Conservation (phyloP, 1,140 invertebrate genomes). For the Zeugodacus cucurbitae region DNA sequence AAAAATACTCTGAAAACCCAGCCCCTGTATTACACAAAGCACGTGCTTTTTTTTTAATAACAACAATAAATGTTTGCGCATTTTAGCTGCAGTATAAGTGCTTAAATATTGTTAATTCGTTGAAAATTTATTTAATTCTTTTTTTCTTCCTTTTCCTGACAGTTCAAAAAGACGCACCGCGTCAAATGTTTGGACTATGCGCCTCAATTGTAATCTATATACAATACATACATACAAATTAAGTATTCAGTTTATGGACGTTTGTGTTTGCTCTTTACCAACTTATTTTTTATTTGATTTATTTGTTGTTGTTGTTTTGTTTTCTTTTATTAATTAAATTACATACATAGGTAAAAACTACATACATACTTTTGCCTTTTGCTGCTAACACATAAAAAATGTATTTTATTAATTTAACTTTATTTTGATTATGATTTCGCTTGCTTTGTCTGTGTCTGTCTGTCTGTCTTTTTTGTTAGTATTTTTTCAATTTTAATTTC, state of each 20-base stretch:
- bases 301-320: not conserved
- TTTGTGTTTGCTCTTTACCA: constrained; percentile 6
- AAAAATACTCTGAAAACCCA: not conserved
- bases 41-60: not conserved
- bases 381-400: not conserved
- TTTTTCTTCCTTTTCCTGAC: not conserved
- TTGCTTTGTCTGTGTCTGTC: too few relatives aligned
- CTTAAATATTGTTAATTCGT: not conserved
- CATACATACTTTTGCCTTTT: constrained; percentile 31
- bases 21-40: not conserved
- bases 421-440: constrained; percentile 21
- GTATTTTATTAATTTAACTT: not conserved
- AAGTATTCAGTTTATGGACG: not conserved
- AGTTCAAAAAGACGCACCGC: not conserved
- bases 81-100: not conserved
- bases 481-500: not conserved
- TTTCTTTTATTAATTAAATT: not conserved
- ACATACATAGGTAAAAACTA: constrained; percentile 14
- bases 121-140: not conserved
- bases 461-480: not conserved
- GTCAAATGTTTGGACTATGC: not conserved
- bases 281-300: not conserved
- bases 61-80: not conserved
- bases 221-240: too few relatives aligned
- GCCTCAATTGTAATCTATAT: not conserved